Conservation (phyloP, 1,140 invertebrate species). For the Protaetia brevitarsis region DNA sequence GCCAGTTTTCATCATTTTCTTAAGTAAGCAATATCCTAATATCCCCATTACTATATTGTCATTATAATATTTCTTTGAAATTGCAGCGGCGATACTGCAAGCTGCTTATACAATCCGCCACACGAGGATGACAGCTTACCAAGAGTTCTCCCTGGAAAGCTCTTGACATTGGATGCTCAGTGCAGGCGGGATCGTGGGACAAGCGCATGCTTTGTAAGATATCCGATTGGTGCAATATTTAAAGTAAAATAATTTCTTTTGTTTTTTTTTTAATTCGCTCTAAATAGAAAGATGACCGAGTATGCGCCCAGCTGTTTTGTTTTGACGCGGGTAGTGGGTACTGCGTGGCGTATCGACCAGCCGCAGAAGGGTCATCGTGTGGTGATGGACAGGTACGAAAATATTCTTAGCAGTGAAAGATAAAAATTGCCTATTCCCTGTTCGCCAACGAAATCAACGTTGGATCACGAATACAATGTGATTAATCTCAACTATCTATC, state of each 20-base stretch:
- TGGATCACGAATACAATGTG: too few relatives aligned
- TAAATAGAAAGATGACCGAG: conserved; percentile 80
- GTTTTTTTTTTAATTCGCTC: not conserved
- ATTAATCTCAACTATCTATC: too few relatives aligned
- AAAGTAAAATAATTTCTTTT: conserved; percentile 7
- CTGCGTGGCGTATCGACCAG: conserved; percentile 91
- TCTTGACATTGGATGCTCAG: conserved; percentile 87
- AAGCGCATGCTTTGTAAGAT: conserved; percentile 78
- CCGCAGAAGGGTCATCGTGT: conserved; percentile 89
- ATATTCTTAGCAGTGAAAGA: not conserved
- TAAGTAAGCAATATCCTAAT: conserved; percentile 64
- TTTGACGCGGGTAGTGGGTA: conserved; percentile 92
- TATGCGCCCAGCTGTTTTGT: conserved; percentile 93
- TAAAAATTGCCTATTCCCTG: too few relatives aligned
- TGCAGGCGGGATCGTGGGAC: conserved; percentile 91
- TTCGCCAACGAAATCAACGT: too few relatives aligned
- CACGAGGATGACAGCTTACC: conserved; percentile 89
- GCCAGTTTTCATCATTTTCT: conserved; percentile 94
- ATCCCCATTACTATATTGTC: conserved; percentile 20
- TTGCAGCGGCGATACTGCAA: conserved; percentile 93
- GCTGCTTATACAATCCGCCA: conserved; percentile 88
- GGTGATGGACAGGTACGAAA: conserved; percentile 83
- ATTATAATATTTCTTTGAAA: conserved; percentile 42
- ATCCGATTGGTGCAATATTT: conserved; percentile 39
- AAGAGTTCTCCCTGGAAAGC: conserved; percentile 82